phyloP scores from a whole-genome alignment of 2,888 invertebrate species.

The Lacanobia oleracea region DNA sequence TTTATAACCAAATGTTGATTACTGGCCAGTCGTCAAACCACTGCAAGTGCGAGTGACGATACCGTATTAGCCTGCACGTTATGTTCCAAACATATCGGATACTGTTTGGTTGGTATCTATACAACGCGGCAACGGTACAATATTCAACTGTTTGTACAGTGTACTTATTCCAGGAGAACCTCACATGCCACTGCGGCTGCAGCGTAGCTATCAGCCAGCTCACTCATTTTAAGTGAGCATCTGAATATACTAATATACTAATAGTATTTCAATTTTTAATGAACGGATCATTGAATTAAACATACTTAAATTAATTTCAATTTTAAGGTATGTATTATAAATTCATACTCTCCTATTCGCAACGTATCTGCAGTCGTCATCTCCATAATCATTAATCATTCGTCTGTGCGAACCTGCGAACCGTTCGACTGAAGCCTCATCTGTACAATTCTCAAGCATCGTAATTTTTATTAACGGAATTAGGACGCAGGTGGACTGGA shows the following conservation, averaged over 20 bases:
- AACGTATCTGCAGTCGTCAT: constrained; percentile 8
- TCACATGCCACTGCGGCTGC: background rate
- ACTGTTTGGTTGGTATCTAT: background rate
- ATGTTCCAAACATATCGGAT: background rate
- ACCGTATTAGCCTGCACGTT: constrained; percentile 1
- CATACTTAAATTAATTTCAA: background rate
- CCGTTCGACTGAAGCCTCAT: constrained; percentile 52
- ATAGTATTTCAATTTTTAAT: too few species aligned
- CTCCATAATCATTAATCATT: constrained; percentile 58
- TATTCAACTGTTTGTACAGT: constrained; percentile 2
- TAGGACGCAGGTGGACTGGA: constrained; percentile 81
- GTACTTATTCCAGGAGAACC: background rate
- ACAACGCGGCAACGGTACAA: background rate
- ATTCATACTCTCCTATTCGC: constrained; percentile 20
- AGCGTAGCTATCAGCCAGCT: background rate
- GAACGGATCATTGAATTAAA: background rate
- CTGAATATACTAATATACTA: too few species aligned
- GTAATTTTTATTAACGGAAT: constrained; percentile 73
- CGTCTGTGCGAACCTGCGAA: constrained; percentile 32
- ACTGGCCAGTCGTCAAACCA: background rate
- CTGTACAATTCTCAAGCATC: constrained; percentile 64
- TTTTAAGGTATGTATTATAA: constrained; percentile 6
- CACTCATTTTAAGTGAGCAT: background rate
- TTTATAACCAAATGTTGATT: background rate
- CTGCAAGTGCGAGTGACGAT: background rate